phyloP scores from a whole-genome alignment of 2,888 invertebrate genomes.

The Sussaba pulchella region DNA sequence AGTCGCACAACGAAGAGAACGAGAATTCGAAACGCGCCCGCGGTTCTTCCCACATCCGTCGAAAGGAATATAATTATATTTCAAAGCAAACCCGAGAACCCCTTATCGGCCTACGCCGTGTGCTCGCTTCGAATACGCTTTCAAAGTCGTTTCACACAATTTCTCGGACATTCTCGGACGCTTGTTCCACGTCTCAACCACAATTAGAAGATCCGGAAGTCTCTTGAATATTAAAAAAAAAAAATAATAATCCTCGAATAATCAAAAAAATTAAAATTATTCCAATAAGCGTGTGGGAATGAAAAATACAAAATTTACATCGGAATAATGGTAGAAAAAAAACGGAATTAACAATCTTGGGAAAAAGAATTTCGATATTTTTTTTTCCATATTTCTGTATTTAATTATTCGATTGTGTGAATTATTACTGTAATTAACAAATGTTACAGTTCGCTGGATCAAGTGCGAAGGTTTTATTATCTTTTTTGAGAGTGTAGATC shows the following conservation, averaged over 20 bases:
- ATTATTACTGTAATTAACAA: too few species aligned
- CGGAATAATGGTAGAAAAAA: too few species aligned
- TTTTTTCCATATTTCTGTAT: too few species aligned
- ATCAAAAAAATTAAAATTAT: constrained; percentile 1
- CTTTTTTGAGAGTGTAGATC: too few species aligned
- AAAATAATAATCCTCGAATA: too few species aligned
- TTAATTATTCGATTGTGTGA: too few species aligned
- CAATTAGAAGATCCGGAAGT: neutral
- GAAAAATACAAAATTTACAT: too few species aligned
- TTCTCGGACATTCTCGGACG: constrained; percentile 10
- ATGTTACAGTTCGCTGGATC: too few species aligned
- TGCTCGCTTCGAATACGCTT: constrained; percentile 24
- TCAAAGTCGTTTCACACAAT: constrained; percentile 46
- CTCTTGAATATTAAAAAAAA: neutral
- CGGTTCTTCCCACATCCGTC: constrained; percentile 68
- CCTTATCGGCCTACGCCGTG: constrained; percentile 10
- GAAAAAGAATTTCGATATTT: too few species aligned
- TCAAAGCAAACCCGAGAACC: constrained; percentile 50
- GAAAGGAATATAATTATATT: constrained; percentile 66
- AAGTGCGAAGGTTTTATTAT: too few species aligned
- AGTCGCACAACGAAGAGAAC: neutral
- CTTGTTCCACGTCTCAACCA: neutral
- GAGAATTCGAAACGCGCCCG: neutral
- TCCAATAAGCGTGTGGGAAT: neutral
- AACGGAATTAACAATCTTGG: too few species aligned